A percentile compares a stretch with the other conserved stretches of the same genome.
Conservation (phyloP, 2,797 vertebrate genomes). For the Tiaroga cobitis region DNA sequence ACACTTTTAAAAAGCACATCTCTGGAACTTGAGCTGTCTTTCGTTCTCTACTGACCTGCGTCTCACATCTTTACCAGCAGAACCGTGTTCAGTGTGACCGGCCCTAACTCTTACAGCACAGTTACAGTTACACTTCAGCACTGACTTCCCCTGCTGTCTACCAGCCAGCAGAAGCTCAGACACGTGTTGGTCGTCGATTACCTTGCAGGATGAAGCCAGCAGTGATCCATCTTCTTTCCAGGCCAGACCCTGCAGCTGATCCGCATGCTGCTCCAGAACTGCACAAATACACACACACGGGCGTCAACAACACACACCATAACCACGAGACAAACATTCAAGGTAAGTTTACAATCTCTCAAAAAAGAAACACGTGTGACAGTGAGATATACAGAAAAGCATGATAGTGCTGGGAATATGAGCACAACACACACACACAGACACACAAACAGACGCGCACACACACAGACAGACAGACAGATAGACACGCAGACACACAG, state of each 20-base stretch:
- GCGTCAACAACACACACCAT: constrained; percentile 4
- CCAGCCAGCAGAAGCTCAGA: not conserved
- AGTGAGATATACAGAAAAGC: not conserved
- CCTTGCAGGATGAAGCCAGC: constrained; percentile 90
- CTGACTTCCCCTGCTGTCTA: not conserved
- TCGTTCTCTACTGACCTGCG: not conserved
- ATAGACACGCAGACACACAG: fast-evolving
- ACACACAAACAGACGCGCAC: too few species aligned
- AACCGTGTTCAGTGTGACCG: not conserved
- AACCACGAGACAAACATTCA: not conserved
- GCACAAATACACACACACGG: constrained; percentile 47
- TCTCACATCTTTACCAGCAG: too few species aligned
- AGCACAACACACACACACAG: not conserved
- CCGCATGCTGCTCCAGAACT: constrained; percentile 86
- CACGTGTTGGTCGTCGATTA: constrained; percentile 62
- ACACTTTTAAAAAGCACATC: too few species aligned
- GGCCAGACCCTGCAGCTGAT: constrained; percentile 86
- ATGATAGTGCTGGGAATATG: constrained; percentile 6
- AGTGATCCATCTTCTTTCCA: constrained; percentile 91
- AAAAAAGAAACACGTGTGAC: not conserved
- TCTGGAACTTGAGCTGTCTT: not conserved
- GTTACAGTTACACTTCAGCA: not conserved
- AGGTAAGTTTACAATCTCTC: not conserved
- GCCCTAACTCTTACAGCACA: not conserved
- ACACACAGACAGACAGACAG: too few species aligned